A percentile compares a stretch with the other conserved stretches of the same genome.
These are phyloP conservation scores for Apaloderma vittatum DNA, from an alignment of 2,113 vertebrate species.

Conservation along the genomic window DNA sequence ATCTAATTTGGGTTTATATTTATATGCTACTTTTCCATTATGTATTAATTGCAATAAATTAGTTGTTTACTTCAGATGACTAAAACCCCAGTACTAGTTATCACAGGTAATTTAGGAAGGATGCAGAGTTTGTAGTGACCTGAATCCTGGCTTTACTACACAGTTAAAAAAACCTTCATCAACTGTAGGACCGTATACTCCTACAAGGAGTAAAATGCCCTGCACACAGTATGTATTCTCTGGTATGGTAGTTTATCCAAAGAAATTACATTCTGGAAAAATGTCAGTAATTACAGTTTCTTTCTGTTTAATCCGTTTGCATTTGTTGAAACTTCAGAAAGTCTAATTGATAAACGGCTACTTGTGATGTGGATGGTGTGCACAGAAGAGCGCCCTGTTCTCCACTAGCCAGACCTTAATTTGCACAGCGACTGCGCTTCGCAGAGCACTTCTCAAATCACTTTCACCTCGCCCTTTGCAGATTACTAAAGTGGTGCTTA, in stretches of 20 bases:
- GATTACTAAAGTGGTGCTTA: slow-evolving; percentile 94
- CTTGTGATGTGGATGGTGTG: not conserved
- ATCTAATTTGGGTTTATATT: not conserved
- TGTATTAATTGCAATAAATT: not conserved
- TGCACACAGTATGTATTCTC: not conserved
- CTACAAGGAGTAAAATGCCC: not conserved
- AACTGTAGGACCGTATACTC: not conserved
- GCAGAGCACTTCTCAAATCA: not conserved
- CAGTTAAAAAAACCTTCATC: not conserved
- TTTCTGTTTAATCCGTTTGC: not conserved
- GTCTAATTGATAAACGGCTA: not conserved
- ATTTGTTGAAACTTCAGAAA: not conserved
- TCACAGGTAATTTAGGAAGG: not conserved
- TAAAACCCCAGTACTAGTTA: not conserved
- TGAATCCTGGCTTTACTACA: not conserved
- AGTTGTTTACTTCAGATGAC: not conserved
- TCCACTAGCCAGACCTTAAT: not conserved
- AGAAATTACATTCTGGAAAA: not conserved
- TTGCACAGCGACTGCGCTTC: not conserved
- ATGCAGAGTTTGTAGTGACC: not conserved
- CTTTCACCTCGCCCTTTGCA: slow-evolving; percentile 65
- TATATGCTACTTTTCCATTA: not conserved
- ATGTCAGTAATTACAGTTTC: not conserved
- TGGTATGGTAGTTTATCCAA: not conserved
- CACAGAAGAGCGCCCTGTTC: not conserved